Base-by-base conservation (phyloP, 2,113 vertebrate genomes). In the Arothron firmamentum region DNA sequence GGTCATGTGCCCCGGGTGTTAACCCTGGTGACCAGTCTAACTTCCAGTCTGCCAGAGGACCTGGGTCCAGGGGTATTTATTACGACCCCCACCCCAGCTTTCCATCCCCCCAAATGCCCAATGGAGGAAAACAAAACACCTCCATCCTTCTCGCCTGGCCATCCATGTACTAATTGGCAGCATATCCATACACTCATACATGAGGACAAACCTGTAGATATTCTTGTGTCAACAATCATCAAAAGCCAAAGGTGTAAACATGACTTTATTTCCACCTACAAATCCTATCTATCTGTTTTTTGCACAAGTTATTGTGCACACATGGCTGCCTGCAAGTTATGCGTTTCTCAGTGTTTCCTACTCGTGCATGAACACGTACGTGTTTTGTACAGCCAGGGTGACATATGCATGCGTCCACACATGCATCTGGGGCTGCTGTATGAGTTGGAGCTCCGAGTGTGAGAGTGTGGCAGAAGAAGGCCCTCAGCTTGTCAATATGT, bases 11-110 rank as follows among this genome's bases (percentile, higher is more conserved):
- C 87, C 90, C 80, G 87, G 85, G 89, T 90, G 90, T 90, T 92
- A 91, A 92, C 90, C 90, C 80, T 80, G 59, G 79, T 91, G 89
- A 91, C 91, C 90, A 90, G 90, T 90, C 89, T 91, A 89, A 86
- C 88, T 86, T 80, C 82, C 83, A 88, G 90, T 91, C 91, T 91
- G 90, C 88, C 88, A 87, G 76, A 87, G 83, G 89, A 88, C 81
- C 77, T 52, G 66, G 74, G 84, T 88, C 85, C 71, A 58, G 78
- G 84, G 84, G 90, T 91, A 91, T 92, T 91, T 91, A 91, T 90
- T 90, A 90, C 90, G 58, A 45, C 69, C 65, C 62, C 45, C 53
- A 31, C 42, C 67, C 45, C 28, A 18, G 47, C 47, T 58, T 23
- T 52, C 50, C 56, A 8, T 2, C 25, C 56, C 50, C 63, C 62